Evolutionary conservation across 1,140 invertebrate species (phyloP), one percentile per base, ranked within the genome.

Genomic region (Drosophila eugracilis): DNA sequence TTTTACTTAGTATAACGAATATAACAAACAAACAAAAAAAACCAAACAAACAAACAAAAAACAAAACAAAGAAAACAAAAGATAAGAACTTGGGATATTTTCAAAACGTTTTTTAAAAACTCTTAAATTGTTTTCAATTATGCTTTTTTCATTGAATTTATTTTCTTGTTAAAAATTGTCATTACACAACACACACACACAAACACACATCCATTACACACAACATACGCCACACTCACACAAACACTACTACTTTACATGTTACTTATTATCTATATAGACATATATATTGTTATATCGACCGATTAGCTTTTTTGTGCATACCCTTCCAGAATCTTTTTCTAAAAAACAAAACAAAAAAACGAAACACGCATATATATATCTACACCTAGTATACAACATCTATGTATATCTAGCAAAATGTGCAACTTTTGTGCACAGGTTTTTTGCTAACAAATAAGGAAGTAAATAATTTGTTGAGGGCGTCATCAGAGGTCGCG

Each of bases 231-330:
- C 4, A 70, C 32, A 71, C 44, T 47, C 44, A 67, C 41, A 41
- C 47, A 74, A 36, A 79, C 32, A 62, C 55, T 26, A 67, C 41
- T 52, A 22, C 52, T 75, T 58, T 66, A 67, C 72, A 78, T 88
- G 78, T 89, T 86, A 83, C 69, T 78, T 80, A 75, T 89, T 89
- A 75, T 78, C 83, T 86, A 80, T 80, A 79, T 84, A 88, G 74
- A 60, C 74, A 62, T 89, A 81, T 74, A 73, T 85, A 83, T 78
- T 86, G 83, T 86, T 86, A 86, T 75, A 83, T 78, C 78, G 53
- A 89, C 73, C 78, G 60, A 75, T 78, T 89, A 88, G 74, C 77
- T 78, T 78, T 85, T 84, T 89, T 78, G 84, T 85, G 84, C 75
- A 78, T 69, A 85, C 66, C 78, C 85, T 89, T 84, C 78, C 78